Conservation (phyloP, 2,888 invertebrate species). For the Parelbella ahira region DNA sequence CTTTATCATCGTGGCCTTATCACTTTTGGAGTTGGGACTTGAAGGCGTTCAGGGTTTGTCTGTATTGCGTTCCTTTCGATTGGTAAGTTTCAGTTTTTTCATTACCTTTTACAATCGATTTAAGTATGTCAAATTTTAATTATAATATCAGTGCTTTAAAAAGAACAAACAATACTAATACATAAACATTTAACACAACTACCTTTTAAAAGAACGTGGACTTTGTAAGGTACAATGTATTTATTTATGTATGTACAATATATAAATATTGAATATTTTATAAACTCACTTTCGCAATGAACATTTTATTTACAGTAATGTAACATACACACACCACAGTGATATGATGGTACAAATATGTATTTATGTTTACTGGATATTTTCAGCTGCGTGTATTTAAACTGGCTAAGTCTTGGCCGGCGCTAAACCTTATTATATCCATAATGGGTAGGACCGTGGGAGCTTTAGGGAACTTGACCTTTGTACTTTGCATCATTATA, state of each 20-base stretch:
- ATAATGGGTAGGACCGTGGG: conserved; percentile 98
- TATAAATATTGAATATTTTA: conserved; percentile 10
- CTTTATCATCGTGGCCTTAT: conserved; percentile 97
- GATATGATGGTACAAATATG: conserved; percentile 31
- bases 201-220: conserved; percentile 18
- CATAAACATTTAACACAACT: conserved; percentile 11
- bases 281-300: conserved; percentile 8
- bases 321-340: conserved; percentile 28
- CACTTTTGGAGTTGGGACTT: conserved; percentile 94
- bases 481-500: conserved; percentile 97
- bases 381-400: conserved; percentile 97
- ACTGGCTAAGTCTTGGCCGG: conserved; percentile 98
- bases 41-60: conserved; percentile 98
- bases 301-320: conserved; percentile 23
- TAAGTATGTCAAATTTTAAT: no score
- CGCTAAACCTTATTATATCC: conserved; percentile 95
- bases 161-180: conserved; percentile 14
- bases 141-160: no score
- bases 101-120: conserved; percentile 1
- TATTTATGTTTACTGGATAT: conserved; percentile 66
- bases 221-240: conserved; percentile 18
- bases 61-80: conserved; percentile 97
- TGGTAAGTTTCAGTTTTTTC: conserved; percentile 84
- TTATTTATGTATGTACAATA: conserved; percentile 10
- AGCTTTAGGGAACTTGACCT: conserved; percentile 96